Evolutionary conservation across 2,113 vertebrate species (phyloP), one percentile per base, ranked within the genome.

Genomic region (Pelobates fuscus): DNA sequence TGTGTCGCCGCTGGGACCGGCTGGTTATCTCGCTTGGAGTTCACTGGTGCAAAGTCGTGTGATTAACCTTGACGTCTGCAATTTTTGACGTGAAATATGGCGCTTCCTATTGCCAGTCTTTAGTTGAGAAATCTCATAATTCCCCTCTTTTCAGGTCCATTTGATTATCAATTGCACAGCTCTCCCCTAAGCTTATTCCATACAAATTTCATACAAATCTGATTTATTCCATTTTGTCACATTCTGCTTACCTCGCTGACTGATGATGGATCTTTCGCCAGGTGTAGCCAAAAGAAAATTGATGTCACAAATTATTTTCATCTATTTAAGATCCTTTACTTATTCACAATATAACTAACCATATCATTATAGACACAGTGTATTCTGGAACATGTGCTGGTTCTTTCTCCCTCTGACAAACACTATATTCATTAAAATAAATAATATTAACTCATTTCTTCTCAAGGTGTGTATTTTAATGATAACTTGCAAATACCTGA

Each of bases 121-220:
- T 84, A 89, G 84, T 83, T 81, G 88, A 89, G 90, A 90, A 91
- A 91, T 83, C 88, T 88, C 78, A 46, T 91, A 89, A 93, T 92
- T 92, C 82, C 89, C 80, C 60, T 91, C 92, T 93, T 92, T 93
- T 93, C 88, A 91, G 91, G 87, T 89, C 88, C 91, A 92, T 92
- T 93, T 91, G 91, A 89, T 88, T 92, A 86, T 91, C 91, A 92
- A 92, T 92, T 92, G 91, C 88, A 93, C 89, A 92, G 91, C 89
- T 91, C 88, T 87, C 83, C 90, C 82, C 81, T 86, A 90, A 89
- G 86, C 89, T 86, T 82, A 83, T 85, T 80, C 86, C 87, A 86
- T 85, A 83, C 85, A 82, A 80, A 89, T 89, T 90, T 87, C 87
- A 88, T 86, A 89, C 79, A 88, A 83, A 86, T 77, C 81, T 83